Conservation (phyloP, 2,113 vertebrate species). For the Aplodontia rufa region DNA sequence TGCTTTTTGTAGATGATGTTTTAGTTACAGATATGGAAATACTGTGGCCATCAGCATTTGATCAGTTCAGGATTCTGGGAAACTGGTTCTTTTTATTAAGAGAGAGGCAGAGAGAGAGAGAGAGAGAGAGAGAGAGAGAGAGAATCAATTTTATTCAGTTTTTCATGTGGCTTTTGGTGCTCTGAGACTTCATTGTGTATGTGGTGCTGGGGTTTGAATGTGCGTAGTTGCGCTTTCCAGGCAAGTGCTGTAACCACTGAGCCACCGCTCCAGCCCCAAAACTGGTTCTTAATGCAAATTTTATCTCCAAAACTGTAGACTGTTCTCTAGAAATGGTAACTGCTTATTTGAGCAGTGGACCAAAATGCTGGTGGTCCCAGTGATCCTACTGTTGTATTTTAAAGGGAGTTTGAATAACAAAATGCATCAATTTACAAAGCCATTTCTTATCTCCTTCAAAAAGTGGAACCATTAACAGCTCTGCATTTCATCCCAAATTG, state of each 20-base stretch:
- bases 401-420: neutral
- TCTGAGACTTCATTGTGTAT: no score
- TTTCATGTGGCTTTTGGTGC: no score
- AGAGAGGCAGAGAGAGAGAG: no score
- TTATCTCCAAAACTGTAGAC: neutral
- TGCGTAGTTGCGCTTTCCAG: no score
- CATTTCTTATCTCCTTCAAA: neutral
- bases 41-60: neutral
- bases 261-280: no score
- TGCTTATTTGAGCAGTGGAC: neutral
- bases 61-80: neutral
- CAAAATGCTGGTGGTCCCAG: slow-evolving; percentile 3
- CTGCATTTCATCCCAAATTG: neutral
- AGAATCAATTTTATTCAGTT: no score
- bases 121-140: no score
- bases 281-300: neutral
- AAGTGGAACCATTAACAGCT: neutral
- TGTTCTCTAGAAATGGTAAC: neutral
- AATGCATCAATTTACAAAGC: neutral
- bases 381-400: neutral
- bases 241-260: no score
- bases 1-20: neutral
- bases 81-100: slow-evolving; percentile 27
- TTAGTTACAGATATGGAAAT: neutral
- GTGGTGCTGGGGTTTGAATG: no score